Evolutionary conservation across 2,113 vertebrate species (phyloP), one percentile per base, ranked within the genome.

Genomic region (Gasterosteus nipponicus): DNA sequence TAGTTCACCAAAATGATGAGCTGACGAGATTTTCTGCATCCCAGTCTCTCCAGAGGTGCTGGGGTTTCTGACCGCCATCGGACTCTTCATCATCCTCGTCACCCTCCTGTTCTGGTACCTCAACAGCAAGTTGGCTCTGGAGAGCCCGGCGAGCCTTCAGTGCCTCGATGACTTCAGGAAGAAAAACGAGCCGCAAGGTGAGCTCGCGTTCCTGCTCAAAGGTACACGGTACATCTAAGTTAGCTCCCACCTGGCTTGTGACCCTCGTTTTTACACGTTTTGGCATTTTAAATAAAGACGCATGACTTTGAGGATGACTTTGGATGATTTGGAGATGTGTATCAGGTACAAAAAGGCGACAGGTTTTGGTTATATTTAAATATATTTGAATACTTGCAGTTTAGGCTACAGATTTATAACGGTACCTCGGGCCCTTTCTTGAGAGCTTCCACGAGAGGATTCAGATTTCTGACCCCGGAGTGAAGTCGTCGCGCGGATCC

Each of bases 41-140:
- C 62, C 89, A 99, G 98, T 99, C 68, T 99, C 98, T 93, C 98
- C 97, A 77, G 98, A 99, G 92, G 96, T 97, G 81, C 94, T 98
- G 88, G 98, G 97, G 78, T 97, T 99, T 92, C 93, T 99, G 81
- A 97, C 97, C 41, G 97, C 97, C 65, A 95, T 98, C 0, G 96
- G 96, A 1, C 94, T 99, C 80, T 96, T 99, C 93, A 95, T 98
- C 90, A 85, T 98, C 91, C 94, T 99, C 77, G 95, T 99, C 95
- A 93, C 98, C 75, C 90, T 99, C 42, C 95, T 99, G 84, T 98
- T 99, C 93, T 94, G 98, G 82, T 99, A 97, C 92, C 95, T 99
- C 92, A 99, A 97, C 92, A 99, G 97, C 94, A 99, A 98, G 93
- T 94, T 99, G 93, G 95, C 96, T 63, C 95, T 97, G 68, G 96